phyloP scores from a whole-genome alignment of 2,113 vertebrate genomes.

The Seriola quinqueradiata region DNA sequence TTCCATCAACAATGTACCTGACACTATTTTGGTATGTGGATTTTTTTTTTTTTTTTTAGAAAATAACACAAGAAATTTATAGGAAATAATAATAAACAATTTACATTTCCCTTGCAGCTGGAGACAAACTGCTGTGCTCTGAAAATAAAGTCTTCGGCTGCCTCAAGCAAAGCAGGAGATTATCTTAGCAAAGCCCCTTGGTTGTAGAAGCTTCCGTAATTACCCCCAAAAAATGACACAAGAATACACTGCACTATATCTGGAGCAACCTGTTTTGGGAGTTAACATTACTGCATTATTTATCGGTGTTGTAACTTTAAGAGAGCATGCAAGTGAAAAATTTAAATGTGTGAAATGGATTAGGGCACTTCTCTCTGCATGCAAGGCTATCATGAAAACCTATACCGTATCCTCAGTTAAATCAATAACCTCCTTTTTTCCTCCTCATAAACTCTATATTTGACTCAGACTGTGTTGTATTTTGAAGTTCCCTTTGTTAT shows the following conservation, averaged over 20 bases:
- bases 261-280: slow-evolving; percentile 63
- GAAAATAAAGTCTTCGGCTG: slow-evolving; percentile 65
- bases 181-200: slow-evolving; percentile 70
- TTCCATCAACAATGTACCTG: slow-evolving; percentile 27
- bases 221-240: slow-evolving; percentile 64
- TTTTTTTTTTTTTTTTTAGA: not conserved
- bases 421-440: slow-evolving; percentile 44
- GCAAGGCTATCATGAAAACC: slow-evolving; percentile 48
- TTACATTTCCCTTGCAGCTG: slow-evolving; percentile 50
- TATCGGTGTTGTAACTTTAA: slow-evolving; percentile 45
- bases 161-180: slow-evolving; percentile 76
- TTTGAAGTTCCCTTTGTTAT: slow-evolving; percentile 48
- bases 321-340: slow-evolving; percentile 38
- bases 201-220: slow-evolving; percentile 70
- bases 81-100: slow-evolving; percentile 59
- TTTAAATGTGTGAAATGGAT: slow-evolving; percentile 55
- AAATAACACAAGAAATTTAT: slow-evolving; percentile 42
- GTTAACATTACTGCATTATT: slow-evolving; percentile 62
- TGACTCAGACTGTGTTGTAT: slow-evolving; percentile 36
- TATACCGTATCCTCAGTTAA: slow-evolving; percentile 42
- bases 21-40: not conserved
- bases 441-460: slow-evolving; percentile 42
- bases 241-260: slow-evolving; percentile 48
- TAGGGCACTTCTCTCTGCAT: slow-evolving; percentile 40
- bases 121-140: slow-evolving; percentile 65